These are phyloP conservation scores for Emydocephalus ijimae DNA, from an alignment of 2,113 vertebrate species.

Conservation along the genomic window DNA sequence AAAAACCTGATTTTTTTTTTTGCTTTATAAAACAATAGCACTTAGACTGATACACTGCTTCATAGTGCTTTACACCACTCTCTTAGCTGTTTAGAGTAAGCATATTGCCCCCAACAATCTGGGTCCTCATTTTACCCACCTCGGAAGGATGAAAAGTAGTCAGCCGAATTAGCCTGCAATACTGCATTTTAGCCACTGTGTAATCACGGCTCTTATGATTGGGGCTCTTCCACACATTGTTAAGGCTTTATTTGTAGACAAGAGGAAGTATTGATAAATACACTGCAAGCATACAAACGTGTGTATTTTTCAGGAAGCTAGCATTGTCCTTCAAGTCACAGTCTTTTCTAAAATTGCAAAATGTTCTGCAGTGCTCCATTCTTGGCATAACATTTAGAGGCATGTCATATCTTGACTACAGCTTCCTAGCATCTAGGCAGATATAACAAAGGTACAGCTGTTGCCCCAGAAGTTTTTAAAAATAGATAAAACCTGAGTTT, in stretches of 20 bases:
- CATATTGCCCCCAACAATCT: neutral
- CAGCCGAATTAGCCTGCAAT: neutral
- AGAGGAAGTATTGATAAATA: neutral
- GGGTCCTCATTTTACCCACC: neutral
- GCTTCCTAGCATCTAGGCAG: neutral
- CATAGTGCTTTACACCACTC: neutral
- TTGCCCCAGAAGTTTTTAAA: neutral
- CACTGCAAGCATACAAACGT: neutral
- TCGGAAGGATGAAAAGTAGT: neutral
- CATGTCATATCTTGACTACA: neutral
- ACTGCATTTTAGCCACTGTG: neutral
- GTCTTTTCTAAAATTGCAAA: neutral
- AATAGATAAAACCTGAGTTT: neutral
- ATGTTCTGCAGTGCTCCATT: neutral
- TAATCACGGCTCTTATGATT: neutral
- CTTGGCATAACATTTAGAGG: neutral
- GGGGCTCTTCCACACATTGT: neutral
- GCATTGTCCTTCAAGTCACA: neutral
- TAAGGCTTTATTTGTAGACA: neutral
- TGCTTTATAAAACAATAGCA: neutral
- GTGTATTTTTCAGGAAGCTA: neutral
- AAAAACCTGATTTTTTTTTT: neutral
- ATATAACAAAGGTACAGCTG: too few species aligned
- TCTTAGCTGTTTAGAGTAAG: neutral
- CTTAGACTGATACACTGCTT: neutral